Conservation (phyloP, 2,888 invertebrate genomes). For the Syrphus vitripennis region DNA sequence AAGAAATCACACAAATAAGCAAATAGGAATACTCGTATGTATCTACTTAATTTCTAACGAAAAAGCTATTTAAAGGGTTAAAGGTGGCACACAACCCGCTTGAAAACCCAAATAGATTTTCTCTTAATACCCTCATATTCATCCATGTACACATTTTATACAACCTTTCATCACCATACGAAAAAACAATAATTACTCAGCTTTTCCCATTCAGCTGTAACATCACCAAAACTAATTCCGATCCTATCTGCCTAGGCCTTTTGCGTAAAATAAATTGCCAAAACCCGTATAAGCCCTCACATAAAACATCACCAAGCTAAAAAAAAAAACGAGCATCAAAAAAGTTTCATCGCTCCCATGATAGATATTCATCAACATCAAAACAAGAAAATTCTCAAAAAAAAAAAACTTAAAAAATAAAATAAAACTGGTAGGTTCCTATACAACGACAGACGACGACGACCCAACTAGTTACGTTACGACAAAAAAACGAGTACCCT, state of each 20-base stretch:
- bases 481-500: not conserved
- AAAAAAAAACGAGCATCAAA: conserved; percentile 2
- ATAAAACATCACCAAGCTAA: conserved; percentile 5
- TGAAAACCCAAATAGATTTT: not conserved
- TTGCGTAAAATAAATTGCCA: conserved; percentile 8
- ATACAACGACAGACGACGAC: no score
- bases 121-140: not conserved
- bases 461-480: not conserved
- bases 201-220: not conserved
- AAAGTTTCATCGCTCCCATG: not conserved
- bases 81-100: not conserved
- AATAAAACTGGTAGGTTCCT: not conserved
- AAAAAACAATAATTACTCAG: not conserved
- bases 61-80: not conserved
- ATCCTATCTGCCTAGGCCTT: not conserved
- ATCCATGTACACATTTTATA: no score
- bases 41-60: not conserved
- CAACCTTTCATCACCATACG: not conserved
- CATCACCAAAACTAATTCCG: not conserved
- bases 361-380: conserved; percentile 2
- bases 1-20: no score
- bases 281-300: conserved; percentile 1
- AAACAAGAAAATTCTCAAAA: not conserved
- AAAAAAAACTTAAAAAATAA: not conserved
- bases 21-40: no score